Base-by-base conservation (phyloP, 2,888 invertebrate genomes). In the Unio pictorum region DNA sequence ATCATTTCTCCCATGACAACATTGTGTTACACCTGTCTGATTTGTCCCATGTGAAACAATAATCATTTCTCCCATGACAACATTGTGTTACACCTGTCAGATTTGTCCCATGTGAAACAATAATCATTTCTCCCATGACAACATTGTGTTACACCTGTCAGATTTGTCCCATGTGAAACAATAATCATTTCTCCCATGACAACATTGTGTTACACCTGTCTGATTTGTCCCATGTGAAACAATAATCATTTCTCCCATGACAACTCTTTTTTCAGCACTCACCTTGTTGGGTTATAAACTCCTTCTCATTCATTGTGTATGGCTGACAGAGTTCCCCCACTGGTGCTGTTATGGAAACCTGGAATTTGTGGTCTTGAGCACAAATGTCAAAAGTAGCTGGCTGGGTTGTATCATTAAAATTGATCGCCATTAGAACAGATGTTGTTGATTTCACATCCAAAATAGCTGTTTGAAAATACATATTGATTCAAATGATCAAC, bases 381-480 rank as follows among this genome's bases (percentile, higher is more conserved):
- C 79, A 89, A 65, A 97, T 92, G 83, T 95, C 94, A 89, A 97
- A 95, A 76, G 93, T 93, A 1, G 95, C 94, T 0, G 96, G 93
- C 89, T 97, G 96, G 66, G 95, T 96, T 26, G 96, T 95, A 90
- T 98, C 98, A 73, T 96, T 96, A 90, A 96, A 97, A 91, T 97
- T 96, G 6, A 98, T 93, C 23, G 97, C 97, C 78, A 97, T 88
- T 0, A 94, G 93, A 8, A 93, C 93, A 28, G 93, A 92, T 55
- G 93, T 91, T n/a, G 92, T 91, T 45, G 93, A 93, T 64, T 93
- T 93, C 0, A 94, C 92, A 11, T 92, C 91, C 45, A 97, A 90
- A 6, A 89, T 85, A 62, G 82, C 88, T 88, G 81, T n/a, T 45
- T 15, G 45, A 45, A 45, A 45, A 45, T 45, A 45, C 45, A 45